Base-by-base conservation (phyloP, 2,797 vertebrate species). In the Denticeps clupeoides region DNA sequence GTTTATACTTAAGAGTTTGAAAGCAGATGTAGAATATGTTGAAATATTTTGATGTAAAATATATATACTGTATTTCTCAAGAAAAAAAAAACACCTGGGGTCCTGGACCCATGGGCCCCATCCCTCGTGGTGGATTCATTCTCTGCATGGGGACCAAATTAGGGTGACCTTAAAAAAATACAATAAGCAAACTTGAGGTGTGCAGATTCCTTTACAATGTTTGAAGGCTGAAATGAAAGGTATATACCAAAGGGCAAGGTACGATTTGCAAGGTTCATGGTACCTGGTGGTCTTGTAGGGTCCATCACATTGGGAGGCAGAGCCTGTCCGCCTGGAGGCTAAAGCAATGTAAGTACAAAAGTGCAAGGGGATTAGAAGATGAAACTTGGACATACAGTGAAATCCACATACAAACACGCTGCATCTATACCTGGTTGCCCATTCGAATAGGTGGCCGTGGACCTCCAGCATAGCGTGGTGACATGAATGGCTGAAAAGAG, bases 371-470 rank as follows among this genome's bases (percentile, higher is more conserved):
- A 2, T n/a, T 9, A 45, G 42, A 44, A 18, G 13, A 8, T 8
- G 11, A 4, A 13, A 31, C 24, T 15, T 9, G 16, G n/a, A 19
- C 7, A 28, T 15, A n/a, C n/a, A n/a, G n/a, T n/a, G n/a, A n/a
- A n/a, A n/a, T n/a, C n/a, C n/a, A n/a, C n/a, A n/a, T n/a, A n/a
- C n/a, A n/a, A n/a, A n/a, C n/a, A n/a, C n/a, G n/a, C n/a, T n/a
- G n/a, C n/a, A n/a, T 21, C 24, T 57, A 7, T 87, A 97, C 94
- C 89, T 94, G 94, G 79, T 85, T 97, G 63, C 82, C 85, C 93
- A 98, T 97, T 81, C 94, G 87, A 75, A 98, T 91, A 60, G 90
- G 91, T 50, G 92, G 92, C 77, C 94, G 85, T 55, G 93, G 93
- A 65, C 94, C 92, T 79, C 93, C 93, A 51, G 90, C 89, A 13